Evolutionary conservation across 2,113 vertebrate species (phyloP).

Genomic region (Phyllostomus discolor): DNA sequence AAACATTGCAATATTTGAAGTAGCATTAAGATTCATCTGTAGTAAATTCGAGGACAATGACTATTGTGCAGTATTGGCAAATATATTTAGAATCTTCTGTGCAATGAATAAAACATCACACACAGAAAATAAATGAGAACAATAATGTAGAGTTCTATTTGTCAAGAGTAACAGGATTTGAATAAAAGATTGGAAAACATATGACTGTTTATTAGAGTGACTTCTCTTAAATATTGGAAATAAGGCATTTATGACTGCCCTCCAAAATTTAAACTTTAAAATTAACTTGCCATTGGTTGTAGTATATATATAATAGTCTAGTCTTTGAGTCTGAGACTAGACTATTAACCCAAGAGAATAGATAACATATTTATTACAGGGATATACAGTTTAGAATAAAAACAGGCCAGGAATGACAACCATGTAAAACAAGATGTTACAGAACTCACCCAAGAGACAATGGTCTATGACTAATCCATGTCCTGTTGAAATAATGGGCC

Average conservation of each 20-base stretch:
- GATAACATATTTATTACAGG: neutral
- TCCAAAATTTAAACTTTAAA: slow-evolving; percentile 1
- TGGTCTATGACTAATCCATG: neutral
- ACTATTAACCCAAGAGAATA: neutral
- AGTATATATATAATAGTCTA: neutral
- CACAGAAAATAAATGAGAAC: slow-evolving; percentile 17
- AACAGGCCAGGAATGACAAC: neutral
- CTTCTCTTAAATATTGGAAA: neutral
- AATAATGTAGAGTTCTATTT: slow-evolving; percentile 11
- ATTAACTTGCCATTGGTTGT: neutral
- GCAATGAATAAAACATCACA: neutral
- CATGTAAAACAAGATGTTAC: neutral
- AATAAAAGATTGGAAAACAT: slow-evolving; percentile 7
- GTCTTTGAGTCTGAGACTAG: neutral
- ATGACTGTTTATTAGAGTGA: neutral
- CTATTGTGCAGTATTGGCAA: neutral
- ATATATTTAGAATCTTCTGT: slow-evolving; percentile 35
- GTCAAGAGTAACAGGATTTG: neutral
- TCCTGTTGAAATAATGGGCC: neutral
- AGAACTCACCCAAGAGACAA: neutral
- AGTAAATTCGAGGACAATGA: slow-evolving; percentile 44
- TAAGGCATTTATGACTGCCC: neutral
- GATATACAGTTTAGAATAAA: neutral
- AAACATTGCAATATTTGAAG: neutral
- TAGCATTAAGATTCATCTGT: slow-evolving; percentile 11